phyloP scores from a whole-genome alignment of 2,113 vertebrate genomes.

The Cygnus buccinator region DNA sequence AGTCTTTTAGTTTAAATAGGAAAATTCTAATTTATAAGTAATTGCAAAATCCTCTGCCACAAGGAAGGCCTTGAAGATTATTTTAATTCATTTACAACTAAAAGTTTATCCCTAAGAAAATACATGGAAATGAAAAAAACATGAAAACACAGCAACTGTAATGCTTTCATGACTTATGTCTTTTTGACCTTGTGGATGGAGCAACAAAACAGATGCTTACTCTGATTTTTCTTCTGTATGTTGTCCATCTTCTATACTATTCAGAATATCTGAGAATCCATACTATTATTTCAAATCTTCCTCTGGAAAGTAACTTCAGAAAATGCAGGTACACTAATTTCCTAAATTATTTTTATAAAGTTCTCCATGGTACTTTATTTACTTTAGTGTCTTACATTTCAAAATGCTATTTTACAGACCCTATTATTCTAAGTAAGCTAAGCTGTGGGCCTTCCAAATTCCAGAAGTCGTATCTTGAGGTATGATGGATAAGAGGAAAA shows the following conservation, averaged over 20 bases:
- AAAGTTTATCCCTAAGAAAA: neutral
- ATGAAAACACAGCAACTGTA: accelerated
- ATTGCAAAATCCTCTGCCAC: neutral
- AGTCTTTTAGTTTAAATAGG: neutral
- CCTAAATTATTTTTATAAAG: neutral
- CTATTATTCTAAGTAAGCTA: neutral
- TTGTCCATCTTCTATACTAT: neutral
- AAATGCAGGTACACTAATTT: neutral
- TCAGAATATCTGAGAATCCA: neutral
- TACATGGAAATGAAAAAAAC: neutral
- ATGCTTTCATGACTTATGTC: neutral
- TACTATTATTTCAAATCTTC: neutral
- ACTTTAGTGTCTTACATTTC: neutral
- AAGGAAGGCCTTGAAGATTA: neutral
- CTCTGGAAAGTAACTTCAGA: neutral
- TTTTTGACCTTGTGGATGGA: neutral
- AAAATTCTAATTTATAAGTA: neutral
- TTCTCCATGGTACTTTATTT: neutral
- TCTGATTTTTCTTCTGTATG: neutral
- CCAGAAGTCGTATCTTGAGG: neutral
- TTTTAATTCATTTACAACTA: neutral
- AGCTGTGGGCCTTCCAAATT: neutral
- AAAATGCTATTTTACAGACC: neutral
- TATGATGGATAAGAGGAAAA: neutral
- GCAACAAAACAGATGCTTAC: neutral